phyloP scores from a whole-genome alignment of 2,888 invertebrate species.

The Suillia variegata region DNA sequence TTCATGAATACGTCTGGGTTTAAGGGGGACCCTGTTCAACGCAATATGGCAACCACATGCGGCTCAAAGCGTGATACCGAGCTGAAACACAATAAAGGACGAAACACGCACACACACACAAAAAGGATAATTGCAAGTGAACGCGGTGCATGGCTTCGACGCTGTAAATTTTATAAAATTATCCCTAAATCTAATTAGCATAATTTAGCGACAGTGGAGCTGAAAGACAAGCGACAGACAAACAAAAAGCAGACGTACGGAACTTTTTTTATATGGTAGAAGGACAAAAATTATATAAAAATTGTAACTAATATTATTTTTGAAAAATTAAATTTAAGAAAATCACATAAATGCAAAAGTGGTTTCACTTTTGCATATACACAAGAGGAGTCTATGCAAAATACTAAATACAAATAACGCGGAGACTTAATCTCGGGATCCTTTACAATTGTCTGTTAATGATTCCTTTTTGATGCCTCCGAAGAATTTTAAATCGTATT shows the following conservation, averaged over 20 bases:
- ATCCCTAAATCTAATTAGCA: slow-evolving; percentile 54
- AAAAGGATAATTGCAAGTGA: slow-evolving; percentile 3
- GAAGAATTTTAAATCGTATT: too few species aligned
- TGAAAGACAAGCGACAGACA: slow-evolving; percentile 27
- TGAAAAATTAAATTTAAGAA: too few species aligned
- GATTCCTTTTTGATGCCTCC: too few species aligned
- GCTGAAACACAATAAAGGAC: background rate
- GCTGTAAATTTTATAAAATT: slow-evolving; percentile 49
- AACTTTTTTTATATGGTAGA: too few species aligned
- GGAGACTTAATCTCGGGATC: too few species aligned
- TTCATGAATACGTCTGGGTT: background rate
- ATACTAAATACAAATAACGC: too few species aligned
- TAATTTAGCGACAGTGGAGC: slow-evolving; percentile 44
- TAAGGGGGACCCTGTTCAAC: background rate
- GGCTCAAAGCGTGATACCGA: background rate
- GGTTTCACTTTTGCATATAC: too few species aligned
- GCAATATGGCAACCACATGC: background rate
- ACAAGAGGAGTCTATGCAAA: too few species aligned
- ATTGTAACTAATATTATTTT: too few species aligned
- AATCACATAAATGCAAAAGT: too few species aligned
- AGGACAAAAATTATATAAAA: too few species aligned
- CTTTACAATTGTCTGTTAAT: too few species aligned
- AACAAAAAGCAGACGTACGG: background rate
- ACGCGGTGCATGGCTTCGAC: background rate
- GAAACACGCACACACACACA: background rate